phyloP scores from a whole-genome alignment of 2,113 vertebrate genomes.

The Anolis sagrei region DNA sequence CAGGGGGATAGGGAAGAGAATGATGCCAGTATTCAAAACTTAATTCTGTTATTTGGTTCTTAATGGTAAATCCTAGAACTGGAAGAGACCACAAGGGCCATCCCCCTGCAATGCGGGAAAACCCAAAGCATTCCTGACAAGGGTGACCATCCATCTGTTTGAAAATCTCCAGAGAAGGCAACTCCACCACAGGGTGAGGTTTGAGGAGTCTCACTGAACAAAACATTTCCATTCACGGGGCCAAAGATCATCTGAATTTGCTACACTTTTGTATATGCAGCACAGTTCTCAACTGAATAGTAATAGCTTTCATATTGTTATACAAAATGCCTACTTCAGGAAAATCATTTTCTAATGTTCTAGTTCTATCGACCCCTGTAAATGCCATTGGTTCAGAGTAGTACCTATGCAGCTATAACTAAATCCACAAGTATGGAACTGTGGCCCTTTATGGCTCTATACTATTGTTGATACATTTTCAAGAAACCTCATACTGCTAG shows the following conservation, averaged over 20 bases:
- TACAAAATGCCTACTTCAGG: no score
- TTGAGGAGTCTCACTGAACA: neutral
- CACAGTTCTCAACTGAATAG: neutral
- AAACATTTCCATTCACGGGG: no score
- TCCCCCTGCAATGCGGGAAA: no score
- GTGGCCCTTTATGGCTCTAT: neutral
- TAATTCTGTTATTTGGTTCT: neutral
- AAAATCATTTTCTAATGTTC: neutral
- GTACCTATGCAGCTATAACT: neutral
- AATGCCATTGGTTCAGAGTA: neutral
- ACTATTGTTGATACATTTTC: neutral
- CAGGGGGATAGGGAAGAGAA: neutral
- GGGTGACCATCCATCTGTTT: no score
- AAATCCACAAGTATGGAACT: neutral
- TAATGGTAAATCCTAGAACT: neutral
- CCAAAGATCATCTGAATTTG: neutral
- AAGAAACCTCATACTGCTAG: neutral
- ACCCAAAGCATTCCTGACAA: no score
- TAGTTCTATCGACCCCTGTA: neutral
- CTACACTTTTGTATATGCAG: neutral
- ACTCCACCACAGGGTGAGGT: no score
- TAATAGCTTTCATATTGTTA: neutral
- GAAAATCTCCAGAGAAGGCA: no score
- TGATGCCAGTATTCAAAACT: neutral
- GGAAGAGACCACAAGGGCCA: no score